Base-by-base conservation (phyloP, 2,888 invertebrate species). In the Polyommatus iphigenia region DNA sequence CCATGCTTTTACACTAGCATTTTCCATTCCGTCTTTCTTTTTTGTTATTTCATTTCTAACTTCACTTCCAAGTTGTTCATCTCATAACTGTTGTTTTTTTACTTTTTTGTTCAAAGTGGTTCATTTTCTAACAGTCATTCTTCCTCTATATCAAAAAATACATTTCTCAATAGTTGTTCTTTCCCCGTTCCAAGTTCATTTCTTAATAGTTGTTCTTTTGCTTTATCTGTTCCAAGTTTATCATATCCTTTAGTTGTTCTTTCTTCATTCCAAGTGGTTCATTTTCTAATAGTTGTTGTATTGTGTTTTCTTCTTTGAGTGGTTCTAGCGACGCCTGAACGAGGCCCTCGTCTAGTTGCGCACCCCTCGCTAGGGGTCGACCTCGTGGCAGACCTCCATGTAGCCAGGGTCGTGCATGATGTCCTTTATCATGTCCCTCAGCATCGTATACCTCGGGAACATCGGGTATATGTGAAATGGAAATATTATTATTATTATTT, bases 371-470 rank as follows among this genome's bases (percentile, higher is more conserved):
- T 95, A 95, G 91, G 95, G 95, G 89, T 97, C 97, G 89, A 97
- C 93, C 91, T 98, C 98, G 89, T 98, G 98, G 92, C 98, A 98
- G 81, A 98, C 98, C 93, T 98, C 98, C 97, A 98, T 98, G 95
- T 98, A 99, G 91, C 98, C 98, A n/a, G 98, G 98, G 92, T 98
- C 97, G 86, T 98, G 97, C 96, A 98, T 97, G 85, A 98, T 98
- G 87, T 97, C 97, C 94, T 99, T 99, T 87, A 99, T 98, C 98
- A 99, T 98, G 89, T 98, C 98, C 92, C 99, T 99, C 83, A 99
- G 96, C 96, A 99, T 97, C 80, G 98, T 97, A 95, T 99, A 99
- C 77, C 99, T 96, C 46, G 98, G 97, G 87, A 99, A 96, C 92
- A 99, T 98, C 81, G 99, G 99, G 90, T 98, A 98, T 86, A 98